Evolutionary conservation across 2,797 vertebrate genomes (phyloP), one percentile per base, ranked within the genome.

Genomic region (Remorina albescens): DNA sequence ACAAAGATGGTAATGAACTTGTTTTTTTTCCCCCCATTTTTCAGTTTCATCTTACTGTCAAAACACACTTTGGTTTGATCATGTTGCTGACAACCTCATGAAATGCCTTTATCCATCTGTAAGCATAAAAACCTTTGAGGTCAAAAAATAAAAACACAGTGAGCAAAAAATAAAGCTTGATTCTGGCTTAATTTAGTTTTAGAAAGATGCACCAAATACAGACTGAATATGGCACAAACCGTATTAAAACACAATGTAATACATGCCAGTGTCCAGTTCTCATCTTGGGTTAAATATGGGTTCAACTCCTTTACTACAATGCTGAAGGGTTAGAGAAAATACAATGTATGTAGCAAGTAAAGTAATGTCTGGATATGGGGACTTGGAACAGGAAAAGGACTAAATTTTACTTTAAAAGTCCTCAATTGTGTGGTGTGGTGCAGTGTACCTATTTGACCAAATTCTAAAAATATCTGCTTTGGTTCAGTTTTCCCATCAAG

Each of bases 11-110:
- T 54, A 0, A 46, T 36, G 55, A 71, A 77, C 76, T 59, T 9
- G 67, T 60, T 55, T 42, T 71, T 68, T 37, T 61, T 19, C 6
- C 8, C 6, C 21, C 8, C 46, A 32, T 51, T 72, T 80, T 75
- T 39, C 30, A 6, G 10, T 53, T 73, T 76, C 26, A 65, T 54
- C 56, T 36, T 60, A 61, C 84, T 83, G 75, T 85, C 86, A 79
- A 76, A 83, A 80, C 81, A 62, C 41, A 54, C 73, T 82, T 68
- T 26, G 72, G 83, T 88, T 86, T 88, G 55, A 85, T 87, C 44
- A 3, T 37, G 67, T 55, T 41, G 23, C 46, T 87, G 81, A 88
- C 84, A 78, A 56, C 51, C 32, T 83, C 36, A 5, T 73, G 80
- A 85, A 74, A 61, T 21, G 23, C 58, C 73, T 82, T 85, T 9